A percentile compares a stretch with the other conserved stretches of the same genome.
Conservation (phyloP, 2,888 invertebrate species). For the Lasioglossum villosulum region DNA sequence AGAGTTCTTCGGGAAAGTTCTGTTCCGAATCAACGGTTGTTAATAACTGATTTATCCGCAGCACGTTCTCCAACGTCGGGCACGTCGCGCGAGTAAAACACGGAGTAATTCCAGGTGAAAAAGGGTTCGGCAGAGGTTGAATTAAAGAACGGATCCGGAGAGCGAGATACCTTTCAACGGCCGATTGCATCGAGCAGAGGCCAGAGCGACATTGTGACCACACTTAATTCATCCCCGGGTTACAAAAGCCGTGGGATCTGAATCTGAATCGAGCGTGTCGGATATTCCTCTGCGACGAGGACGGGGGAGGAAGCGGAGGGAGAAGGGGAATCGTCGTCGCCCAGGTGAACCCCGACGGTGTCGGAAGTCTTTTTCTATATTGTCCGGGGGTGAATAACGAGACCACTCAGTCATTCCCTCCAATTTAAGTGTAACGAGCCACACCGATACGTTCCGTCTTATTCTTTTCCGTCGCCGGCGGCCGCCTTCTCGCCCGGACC, state of each 20-base stretch:
- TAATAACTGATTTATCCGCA: background rate
- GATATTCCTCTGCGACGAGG: constrained; percentile 48
- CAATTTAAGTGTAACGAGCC: constrained; percentile 85
- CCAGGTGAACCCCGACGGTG: constrained; percentile 59
- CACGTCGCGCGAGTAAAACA: background rate
- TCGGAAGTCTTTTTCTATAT: constrained; percentile 80
- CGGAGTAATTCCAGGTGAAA: constrained; percentile 12
- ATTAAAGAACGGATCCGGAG: constrained; percentile 21
- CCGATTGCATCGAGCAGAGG: constrained; percentile 56
- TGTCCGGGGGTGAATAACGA: constrained; percentile 83
- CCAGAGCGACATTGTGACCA: constrained; percentile 49
- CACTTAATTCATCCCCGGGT: constrained; percentile 65
- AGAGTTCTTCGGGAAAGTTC: background rate
- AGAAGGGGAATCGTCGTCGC: constrained; percentile 57
- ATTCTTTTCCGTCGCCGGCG: constrained; percentile 79
- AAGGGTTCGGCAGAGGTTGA: background rate
- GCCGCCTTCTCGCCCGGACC: constrained; percentile 65
- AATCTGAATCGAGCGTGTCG: constrained; percentile 57
- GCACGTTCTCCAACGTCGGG: background rate
- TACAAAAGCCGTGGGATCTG: constrained; percentile 48
- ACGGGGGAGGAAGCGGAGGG: background rate
- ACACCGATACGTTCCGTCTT: constrained; percentile 84
- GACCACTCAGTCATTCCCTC: constrained; percentile 84
- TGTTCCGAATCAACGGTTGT: background rate
- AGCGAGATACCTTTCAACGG: constrained; percentile 54